Conservation (phyloP, 2,888 invertebrate genomes). For the Cryptocheilus praepositus region DNA sequence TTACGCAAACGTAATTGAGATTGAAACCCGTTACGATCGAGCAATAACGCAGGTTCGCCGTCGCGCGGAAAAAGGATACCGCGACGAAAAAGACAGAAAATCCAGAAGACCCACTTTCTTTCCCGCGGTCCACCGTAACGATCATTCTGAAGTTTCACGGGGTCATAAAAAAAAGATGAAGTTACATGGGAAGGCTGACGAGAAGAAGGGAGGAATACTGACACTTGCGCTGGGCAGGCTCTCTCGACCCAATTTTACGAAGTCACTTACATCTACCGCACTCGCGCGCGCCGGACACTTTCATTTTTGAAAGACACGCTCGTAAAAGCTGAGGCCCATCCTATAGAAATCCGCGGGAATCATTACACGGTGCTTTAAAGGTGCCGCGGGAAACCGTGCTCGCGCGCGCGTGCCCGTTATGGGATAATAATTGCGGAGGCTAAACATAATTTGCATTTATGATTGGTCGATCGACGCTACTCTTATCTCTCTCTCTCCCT, state of each 20-base stretch:
- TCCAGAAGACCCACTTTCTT: slow-evolving; percentile 26
- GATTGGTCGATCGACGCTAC: too few relatives aligned
- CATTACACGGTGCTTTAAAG: background rate
- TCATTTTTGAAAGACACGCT: slow-evolving; percentile 48
- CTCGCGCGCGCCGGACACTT: slow-evolving; percentile 40
- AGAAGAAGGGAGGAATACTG: slow-evolving; percentile 14
- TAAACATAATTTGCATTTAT: too few relatives aligned
- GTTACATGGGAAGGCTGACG: background rate
- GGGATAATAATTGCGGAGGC: too few relatives aligned
- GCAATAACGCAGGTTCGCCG: background rate
- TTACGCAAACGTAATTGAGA: too few relatives aligned
- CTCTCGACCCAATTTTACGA: slow-evolving; percentile 47
- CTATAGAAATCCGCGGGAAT: slow-evolving; percentile 25
- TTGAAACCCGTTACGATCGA: too few relatives aligned
- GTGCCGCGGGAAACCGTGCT: too few relatives aligned
- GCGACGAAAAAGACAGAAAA: slow-evolving; percentile 19
- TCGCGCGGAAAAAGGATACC: background rate
- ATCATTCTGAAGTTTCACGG: slow-evolving; percentile 39
- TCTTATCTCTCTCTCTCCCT: too few relatives aligned
- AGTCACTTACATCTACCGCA: slow-evolving; percentile 30
- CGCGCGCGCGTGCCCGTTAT: too few relatives aligned
- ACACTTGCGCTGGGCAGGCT: slow-evolving; percentile 13
- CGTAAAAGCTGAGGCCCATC: slow-evolving; percentile 23
- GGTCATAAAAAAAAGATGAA: slow-evolving; percentile 17
- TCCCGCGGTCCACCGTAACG: slow-evolving; percentile 32